A percentile compares a stretch with the other conserved stretches of the same genome.
phyloP scores from a whole-genome alignment of 2,113 vertebrate species.

The Ginglymostoma cirratum region DNA sequence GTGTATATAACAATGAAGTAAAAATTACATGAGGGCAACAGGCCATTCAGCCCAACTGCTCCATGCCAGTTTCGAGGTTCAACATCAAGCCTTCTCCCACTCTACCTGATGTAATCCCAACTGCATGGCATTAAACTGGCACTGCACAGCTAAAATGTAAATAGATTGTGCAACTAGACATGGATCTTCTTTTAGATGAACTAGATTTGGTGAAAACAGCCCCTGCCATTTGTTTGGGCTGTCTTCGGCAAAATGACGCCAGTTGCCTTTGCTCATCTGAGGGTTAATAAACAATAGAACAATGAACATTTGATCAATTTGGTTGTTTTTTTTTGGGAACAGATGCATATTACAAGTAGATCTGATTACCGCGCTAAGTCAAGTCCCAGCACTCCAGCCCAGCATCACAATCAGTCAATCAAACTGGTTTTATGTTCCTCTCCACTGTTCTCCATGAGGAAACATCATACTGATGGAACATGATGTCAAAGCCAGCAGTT shows the following conservation, averaged over 20 bases:
- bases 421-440: slow-evolving; percentile 17
- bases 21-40: background rate
- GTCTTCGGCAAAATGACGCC: background rate
- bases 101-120: background rate
- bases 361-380: background rate
- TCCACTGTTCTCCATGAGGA: background rate
- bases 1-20: background rate
- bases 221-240: background rate
- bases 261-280: background rate
- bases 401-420: background rate
- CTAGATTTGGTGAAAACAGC: background rate
- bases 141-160: background rate
- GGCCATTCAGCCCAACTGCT: background rate
- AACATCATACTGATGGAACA: slow-evolving; percentile 9
- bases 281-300: background rate
- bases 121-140: background rate
- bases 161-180: background rate
- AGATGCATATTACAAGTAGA: background rate
- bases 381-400: slow-evolving; percentile 6
- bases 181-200: background rate
- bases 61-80: background rate
- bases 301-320: background rate
- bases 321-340: background rate
- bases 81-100: background rate
- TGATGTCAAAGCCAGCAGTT: background rate